Base-by-base conservation (phyloP, 2,888 invertebrate species). In the Cephus sareptanus region DNA sequence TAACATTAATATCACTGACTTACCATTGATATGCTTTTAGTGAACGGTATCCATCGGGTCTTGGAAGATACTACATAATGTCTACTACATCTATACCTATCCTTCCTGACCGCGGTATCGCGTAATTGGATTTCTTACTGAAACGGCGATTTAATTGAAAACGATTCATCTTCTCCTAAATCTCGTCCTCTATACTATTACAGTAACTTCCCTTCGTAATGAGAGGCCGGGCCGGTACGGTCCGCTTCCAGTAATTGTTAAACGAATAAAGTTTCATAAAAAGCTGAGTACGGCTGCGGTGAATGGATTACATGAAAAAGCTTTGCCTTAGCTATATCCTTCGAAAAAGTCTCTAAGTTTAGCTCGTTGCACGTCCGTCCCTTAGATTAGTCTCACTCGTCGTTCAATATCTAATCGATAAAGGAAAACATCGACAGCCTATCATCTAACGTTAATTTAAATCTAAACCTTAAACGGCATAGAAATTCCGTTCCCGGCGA, bases 1-100 rank as follows among this genome's bases (percentile, higher is more conserved):
- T 81, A 83, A 84, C 82, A 85, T 84, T 84, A 86, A 82, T 88
- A 87, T 88, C 84, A 85, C 81, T 84, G 84, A 87, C 83, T 87
- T 85, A 87, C 80, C 85, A 86, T 87, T 88, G 86, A 88, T 88
- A 88, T 88, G 89, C 89, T 86, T 31, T 31, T 83, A 79, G 84
- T 87, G 83, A 87, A 84, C 83, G 83, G 83, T 13, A 13, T 13
- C 37, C 37, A 13, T 13, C 13, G 13, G 37, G 4, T 37, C 37
- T 37, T 37, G 13, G 37, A 37, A 37, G 37, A 37, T 37, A 13
- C 37, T 70, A 31, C 70, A n/a, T n/a, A 70, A 70, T 31, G n/a
- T 31, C 9, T 34, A 34, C 34, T 34, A 34, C 34, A 70, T 70
- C 31, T 70, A 31, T 70, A 13, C 13, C 13, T 37, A 37, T 37